Base-by-base conservation (phyloP, 2,797 vertebrate species). In the Periparus ater region DNA sequence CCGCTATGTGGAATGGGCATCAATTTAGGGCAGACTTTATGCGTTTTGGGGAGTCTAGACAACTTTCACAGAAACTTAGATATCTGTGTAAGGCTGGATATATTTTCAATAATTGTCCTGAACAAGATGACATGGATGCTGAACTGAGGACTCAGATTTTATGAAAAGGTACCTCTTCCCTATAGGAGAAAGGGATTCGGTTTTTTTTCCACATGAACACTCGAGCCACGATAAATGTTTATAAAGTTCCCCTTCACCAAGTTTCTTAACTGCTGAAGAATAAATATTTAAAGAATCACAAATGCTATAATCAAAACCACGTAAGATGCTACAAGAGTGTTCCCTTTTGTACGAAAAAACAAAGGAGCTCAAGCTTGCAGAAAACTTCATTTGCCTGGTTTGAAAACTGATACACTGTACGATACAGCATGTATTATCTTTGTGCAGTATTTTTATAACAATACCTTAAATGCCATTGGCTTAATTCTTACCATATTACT, bases 401-500 rank as follows among this genome's bases (percentile, higher is more conserved):
- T 94, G 94, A 97, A 97, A 97, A 81, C 55, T 67, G 93, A 97
- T 96, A 94, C 93, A 78, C 86, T 70, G 58, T 63, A 57, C 0
- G 1, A 74, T 92, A 86, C 38, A 89, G 60, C 78, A n/a, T 82
- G 77, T 87, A 91, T 94, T 96, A 95, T 95, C 92, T 94, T 93
- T 96, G 80, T 74, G 88, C 66, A 74, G 48, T 96, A 88, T 96
- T 97, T 97, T 96, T 77, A 92, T 93, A 97, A 95, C 94, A 96
- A 96, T 97, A 88, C 85, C 74, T 96, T 88, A 92, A 95, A 97
- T 97, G 62, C 94, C 96, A 91, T 34, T 47, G 89, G 70, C 78
- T 93, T 97, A 96, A 97, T 97, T 96, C 93, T 96, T 96, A 95
- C 95, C 97, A 97, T 96, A 97, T 97, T 96, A 95, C 83, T 96